Evolutionary conservation across 2,888 invertebrate genomes (phyloP).

Genomic region (Ectropis crepuscularia): DNA sequence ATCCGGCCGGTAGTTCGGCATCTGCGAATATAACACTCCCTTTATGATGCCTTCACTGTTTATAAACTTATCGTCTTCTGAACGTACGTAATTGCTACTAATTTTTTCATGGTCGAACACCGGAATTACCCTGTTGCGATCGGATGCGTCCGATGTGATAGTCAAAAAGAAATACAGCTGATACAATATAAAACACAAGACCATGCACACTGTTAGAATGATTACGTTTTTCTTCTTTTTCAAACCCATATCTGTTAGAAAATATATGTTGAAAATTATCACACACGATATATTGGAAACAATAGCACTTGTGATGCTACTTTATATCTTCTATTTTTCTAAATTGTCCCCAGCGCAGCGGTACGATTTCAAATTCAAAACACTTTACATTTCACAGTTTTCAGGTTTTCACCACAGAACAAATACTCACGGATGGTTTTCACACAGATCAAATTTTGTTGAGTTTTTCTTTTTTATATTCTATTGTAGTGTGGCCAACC

Average conservation of each 20-base stretch:
- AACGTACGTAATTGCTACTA: slow-evolving; percentile 58
- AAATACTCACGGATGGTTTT: too few species aligned
- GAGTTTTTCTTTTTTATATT: too few species aligned
- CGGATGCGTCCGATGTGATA: slow-evolving; percentile 63
- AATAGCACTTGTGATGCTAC: too few species aligned
- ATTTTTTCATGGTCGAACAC: slow-evolving; percentile 58
- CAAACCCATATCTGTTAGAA: slow-evolving; percentile 50
- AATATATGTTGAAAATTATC: not conserved
- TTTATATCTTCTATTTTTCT: too few species aligned
- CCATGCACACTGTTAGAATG: slow-evolving; percentile 63
- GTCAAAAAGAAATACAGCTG: slow-evolving; percentile 75
- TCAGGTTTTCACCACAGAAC: too few species aligned
- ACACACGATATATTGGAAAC: not conserved
- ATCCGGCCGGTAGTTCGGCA: slow-evolving; percentile 71
- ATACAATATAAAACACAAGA: slow-evolving; percentile 70
- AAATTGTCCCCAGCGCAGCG: too few species aligned
- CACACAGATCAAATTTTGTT: too few species aligned
- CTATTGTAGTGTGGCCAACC: too few species aligned
- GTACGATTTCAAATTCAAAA: too few species aligned
- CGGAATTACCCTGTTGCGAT: slow-evolving; percentile 56
- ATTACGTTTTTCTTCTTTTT: slow-evolving; percentile 78
- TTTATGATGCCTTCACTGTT: slow-evolving; percentile 71
- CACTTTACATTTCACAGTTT: too few species aligned
- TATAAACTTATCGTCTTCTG: slow-evolving; percentile 70
- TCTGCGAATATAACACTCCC: slow-evolving; percentile 68